Evolutionary conservation across 2,888 invertebrate genomes (phyloP), one percentile per base, ranked within the genome.

Genomic region (Ptychoptera albimana): DNA sequence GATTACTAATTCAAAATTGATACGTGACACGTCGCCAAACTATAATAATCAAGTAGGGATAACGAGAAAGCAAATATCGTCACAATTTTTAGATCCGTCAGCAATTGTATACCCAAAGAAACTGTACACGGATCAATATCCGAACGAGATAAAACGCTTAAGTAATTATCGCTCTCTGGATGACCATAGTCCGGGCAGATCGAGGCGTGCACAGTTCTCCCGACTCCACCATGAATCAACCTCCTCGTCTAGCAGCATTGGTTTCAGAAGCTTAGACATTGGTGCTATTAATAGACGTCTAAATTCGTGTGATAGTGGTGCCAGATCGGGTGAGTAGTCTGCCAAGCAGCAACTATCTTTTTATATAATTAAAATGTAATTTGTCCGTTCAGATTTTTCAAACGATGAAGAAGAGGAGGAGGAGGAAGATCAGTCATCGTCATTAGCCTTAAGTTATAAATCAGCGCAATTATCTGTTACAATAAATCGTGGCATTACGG

Each of bases 201-300:
- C 66, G 9, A 63, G 76, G 32, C 67, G 76, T 44, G 67, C 68
- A 6, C 73, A 74, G 51, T 77, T 77, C 51, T 65, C 67, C n/a
- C 69, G 71, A 16, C 36, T 46, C 9, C 41, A 44, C 36, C 37
- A 44, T 8, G 70, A 70, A 47, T 70, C 70, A 0, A 70, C 16
- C n/a, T 34, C 71, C 1, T 72, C 72, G 2, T 72, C 72, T 0
- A 72, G 73, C 8, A 71, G 72, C 31, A 71, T 76, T 58, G 74
- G 77, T 7, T 78, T 78, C 55, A 63, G 77, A 39, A 77, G 77
- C 54, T 67, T 77, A 48, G 77, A 78, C 50, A 23, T 23, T 23
- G 72, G 74, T 50, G 69, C 57, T 36, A 54, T 58, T 53, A 70
- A 52, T 59, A 66, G 56, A 55, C 66, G 57, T 43, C 57, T 61